Conservation (phyloP, 2,888 invertebrate genomes). For the Mellilla xanthometata region DNA sequence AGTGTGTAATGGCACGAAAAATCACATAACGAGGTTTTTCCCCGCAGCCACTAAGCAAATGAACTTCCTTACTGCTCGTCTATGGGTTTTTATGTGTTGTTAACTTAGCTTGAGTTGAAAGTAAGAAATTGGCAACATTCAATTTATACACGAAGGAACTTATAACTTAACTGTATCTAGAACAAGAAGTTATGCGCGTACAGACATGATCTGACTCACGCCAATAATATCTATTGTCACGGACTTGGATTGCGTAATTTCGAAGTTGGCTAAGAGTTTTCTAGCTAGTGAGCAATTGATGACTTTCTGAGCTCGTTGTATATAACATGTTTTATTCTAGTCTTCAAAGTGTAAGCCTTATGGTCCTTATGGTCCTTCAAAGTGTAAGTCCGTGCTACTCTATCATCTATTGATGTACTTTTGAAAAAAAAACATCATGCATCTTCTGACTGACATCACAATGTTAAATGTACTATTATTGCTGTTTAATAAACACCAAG, state of each 20-base stretch:
- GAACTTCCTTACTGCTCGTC: conserved; percentile 12
- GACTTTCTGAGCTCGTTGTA: conserved; percentile 6
- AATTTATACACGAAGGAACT: too few species aligned
- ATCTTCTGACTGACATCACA: too few species aligned
- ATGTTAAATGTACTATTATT: too few species aligned
- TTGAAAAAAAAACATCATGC: too few species aligned
- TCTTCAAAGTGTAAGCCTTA: conserved; percentile 2
- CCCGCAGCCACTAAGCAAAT: conserved; percentile 12
- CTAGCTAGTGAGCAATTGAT: conserved; percentile 1
- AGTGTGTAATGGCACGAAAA: conserved; percentile 30
- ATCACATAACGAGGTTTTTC: conserved; percentile 17
- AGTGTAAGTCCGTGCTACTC: too few species aligned
- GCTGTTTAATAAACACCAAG: too few species aligned
- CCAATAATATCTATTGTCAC: conserved; percentile 4
- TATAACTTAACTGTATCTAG: too few species aligned
- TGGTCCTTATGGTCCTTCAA: too few species aligned
- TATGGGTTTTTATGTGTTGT: conserved; percentile 2
- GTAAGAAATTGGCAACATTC: background rate
- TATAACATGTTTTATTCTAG: background rate
- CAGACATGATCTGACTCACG: conserved; percentile 5
- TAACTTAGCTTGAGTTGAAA: conserved; percentile 5
- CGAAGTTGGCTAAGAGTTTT: conserved; percentile 1
- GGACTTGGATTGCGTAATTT: conserved; percentile 7
- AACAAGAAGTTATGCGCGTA: too few species aligned
- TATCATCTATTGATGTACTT: too few species aligned